Base-by-base conservation (phyloP, 1,140 invertebrate species). In the Mactra quadrangularis region DNA sequence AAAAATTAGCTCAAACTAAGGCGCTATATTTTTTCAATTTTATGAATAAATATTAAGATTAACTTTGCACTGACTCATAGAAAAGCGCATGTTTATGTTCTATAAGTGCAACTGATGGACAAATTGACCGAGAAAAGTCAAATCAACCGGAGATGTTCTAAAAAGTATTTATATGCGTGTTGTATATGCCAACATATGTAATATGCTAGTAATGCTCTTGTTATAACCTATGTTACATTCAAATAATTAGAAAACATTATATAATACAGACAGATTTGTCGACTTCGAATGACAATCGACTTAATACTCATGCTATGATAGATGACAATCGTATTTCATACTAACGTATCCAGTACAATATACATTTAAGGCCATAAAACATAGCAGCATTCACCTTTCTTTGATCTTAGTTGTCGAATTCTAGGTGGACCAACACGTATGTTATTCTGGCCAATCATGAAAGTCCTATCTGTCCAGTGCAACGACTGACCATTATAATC, bases 341-440 rank as follows among this genome's bases (percentile, higher is more conserved):
- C n/a, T n/a, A n/a, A n/a, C n/a, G n/a, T n/a, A n/a, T n/a, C n/a
- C n/a, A n/a, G n/a, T n/a, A n/a, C n/a, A n/a, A n/a, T n/a, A n/a
- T n/a, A n/a, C n/a, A n/a, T n/a, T n/a, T n/a, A n/a, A n/a, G n/a
- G n/a, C n/a, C n/a, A n/a, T n/a, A n/a, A n/a, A n/a, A n/a, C n/a
- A n/a, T n/a, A n/a, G n/a, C n/a, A n/a, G n/a, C n/a, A 66, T 25
- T 25, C 27, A 87, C 86, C 62, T 78, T 52, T 59, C 45, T 68
- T 82, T 13, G 84, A 71, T 60, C 85, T 59, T 6, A 86, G 53
- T 41, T 88, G 88, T n/a, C 88, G 77, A 9, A 89, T 52, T 35
- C 86, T 62, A 11, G 83, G 81, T 2, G 87, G 84, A 15, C 88
- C 88, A 29, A 89, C 50, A 47, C 85, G 60, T 3, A 57, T 50